Conservation (phyloP, 2,113 vertebrate species). For the Ceyx cyanopectus region DNA sequence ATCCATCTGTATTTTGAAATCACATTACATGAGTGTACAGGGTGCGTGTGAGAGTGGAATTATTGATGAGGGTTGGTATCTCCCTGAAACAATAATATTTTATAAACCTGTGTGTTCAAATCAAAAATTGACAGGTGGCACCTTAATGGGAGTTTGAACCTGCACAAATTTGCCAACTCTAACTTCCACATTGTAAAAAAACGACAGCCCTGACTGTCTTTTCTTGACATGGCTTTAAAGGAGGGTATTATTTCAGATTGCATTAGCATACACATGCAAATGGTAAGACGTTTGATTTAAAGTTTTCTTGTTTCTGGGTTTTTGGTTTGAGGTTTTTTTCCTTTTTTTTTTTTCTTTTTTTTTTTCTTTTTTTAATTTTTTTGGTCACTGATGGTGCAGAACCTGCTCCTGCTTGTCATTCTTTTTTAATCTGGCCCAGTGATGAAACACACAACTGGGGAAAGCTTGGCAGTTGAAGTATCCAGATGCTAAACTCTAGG, state of each 20-base stretch:
- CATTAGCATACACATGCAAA: not conserved
- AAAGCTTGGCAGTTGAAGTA: slow-evolving; percentile 77
- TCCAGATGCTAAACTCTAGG: slow-evolving; percentile 83
- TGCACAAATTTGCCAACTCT: slow-evolving; percentile 22
- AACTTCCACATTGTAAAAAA: not conserved
- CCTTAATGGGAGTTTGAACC: slow-evolving; percentile 50
- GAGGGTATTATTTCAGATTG: not conserved
- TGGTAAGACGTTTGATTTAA: not conserved
- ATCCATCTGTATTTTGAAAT: slow-evolving; percentile 54
- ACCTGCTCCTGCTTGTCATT: slow-evolving; percentile 69
- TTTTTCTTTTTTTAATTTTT: not conserved
- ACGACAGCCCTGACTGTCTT: not conserved
- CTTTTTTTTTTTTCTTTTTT: not conserved
- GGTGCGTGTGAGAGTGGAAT: not conserved
- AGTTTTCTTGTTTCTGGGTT: not conserved
- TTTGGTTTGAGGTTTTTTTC: not conserved
- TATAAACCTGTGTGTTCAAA: slow-evolving; percentile 16
- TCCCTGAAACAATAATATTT: slow-evolving; percentile 58
- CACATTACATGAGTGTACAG: slow-evolving; percentile 11
- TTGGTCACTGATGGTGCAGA: slow-evolving; percentile 62
- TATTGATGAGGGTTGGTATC: slow-evolving; percentile 28
- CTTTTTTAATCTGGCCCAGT: slow-evolving; percentile 75
- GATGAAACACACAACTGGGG: slow-evolving; percentile 72
- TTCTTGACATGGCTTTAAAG: not conserved
- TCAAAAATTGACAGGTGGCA: slow-evolving; percentile 64